These are phyloP conservation scores for Caenorhabditis angaria DNA, from an alignment of 2,888 invertebrate genomes.

Conservation along the genomic window DNA sequence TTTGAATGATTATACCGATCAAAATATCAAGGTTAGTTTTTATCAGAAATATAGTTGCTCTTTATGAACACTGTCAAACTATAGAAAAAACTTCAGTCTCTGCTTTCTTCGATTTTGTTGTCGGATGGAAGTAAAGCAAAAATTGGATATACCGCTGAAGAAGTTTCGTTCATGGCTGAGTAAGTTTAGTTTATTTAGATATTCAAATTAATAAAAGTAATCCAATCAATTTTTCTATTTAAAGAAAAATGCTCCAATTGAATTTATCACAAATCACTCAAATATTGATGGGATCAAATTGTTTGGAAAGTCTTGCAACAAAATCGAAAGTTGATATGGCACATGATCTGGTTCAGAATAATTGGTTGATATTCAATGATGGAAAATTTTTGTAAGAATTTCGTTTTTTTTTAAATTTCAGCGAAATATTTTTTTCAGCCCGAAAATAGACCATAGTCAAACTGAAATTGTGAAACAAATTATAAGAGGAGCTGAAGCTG, in stretches of 20 bases:
- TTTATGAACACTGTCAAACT: neutral
- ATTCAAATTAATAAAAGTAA: neutral
- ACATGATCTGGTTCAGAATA: neutral
- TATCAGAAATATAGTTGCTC: no score
- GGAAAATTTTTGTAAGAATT: neutral
- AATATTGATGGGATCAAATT: neutral
- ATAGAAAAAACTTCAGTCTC: constrained; percentile 2
- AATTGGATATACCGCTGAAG: neutral
- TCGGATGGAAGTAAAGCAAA: neutral
- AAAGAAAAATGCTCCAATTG: neutral
- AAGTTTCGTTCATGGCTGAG: neutral
- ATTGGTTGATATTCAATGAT: neutral
- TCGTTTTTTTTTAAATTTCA: neutral
- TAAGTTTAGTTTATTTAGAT: neutral
- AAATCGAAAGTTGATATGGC: neutral
- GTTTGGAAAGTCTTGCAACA: no score
- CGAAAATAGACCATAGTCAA: neutral
- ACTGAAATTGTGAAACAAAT: neutral
- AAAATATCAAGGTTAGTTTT: neutral
- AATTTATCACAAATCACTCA: neutral
- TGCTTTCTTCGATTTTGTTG: neutral
- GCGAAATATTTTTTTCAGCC: neutral
- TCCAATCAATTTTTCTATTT: neutral
- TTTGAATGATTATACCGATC: neutral
- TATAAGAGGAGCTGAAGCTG: constrained; percentile 4